Evolutionary conservation across 2,113 vertebrate species (phyloP), one percentile per base, ranked within the genome.

Genomic region (Daubentonia madagascariensis): DNA sequence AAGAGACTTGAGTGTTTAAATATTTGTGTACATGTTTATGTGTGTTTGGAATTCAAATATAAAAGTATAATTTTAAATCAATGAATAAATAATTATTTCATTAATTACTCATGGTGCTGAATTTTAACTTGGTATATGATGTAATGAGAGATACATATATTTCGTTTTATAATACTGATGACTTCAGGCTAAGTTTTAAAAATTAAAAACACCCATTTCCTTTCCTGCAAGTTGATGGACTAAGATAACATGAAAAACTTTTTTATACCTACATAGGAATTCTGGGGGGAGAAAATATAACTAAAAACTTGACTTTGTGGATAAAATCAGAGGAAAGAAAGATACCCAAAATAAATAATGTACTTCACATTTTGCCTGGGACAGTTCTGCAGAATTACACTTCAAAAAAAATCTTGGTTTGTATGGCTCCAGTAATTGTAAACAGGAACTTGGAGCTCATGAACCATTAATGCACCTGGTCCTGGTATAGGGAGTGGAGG

Each of bases 261-360:
- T n/a, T 7, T 9, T 65, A 89, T 5, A 65, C 72, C 61, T 86
- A 40, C 22, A 30, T 52, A 88, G 30, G 67, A 81, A 90, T 48
- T 63, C 25, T 45, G 4, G 22, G 16, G 22, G 25, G 50, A 75
- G 30, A 11, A 81, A 81, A 78, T 81, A 48, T 28, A 79, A 81
- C 20, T 23, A 61, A 95, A 85, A 72, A 52, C 8, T 32, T 85
- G 40, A 67, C 2, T 28, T 59, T 40, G 0, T 67, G 1, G 17
- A 40, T 65, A 90, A 95, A 88, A 65, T 85, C 52, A 72, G 14
- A 68, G 70, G n/a, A 90, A 80, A 94, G 40, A 80, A 91, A 95
- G 35, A 30, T 40, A 48, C 16, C 40, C 45, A 2, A 78, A 80
- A 67, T 88, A 59, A 79, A 50, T 35, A 63, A 50, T 11, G 14